Conservation (phyloP, 2,797 vertebrate species). For the Merluccius polli region DNA sequence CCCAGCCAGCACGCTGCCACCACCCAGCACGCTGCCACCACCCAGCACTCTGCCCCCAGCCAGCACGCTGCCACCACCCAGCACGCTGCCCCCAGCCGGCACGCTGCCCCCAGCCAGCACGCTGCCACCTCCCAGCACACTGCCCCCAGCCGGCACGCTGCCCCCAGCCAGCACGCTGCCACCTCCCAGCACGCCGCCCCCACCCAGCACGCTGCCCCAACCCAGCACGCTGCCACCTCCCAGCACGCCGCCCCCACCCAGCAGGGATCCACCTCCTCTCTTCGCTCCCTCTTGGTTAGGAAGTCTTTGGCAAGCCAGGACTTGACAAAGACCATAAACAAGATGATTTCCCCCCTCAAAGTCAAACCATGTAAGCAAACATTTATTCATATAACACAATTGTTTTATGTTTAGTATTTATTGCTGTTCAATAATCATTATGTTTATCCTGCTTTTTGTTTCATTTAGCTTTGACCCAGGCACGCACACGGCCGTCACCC, state of each 20-base stretch:
- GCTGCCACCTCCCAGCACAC: too few species aligned
- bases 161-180: too few species aligned
- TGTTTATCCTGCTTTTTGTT: neutral
- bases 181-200: too few species aligned
- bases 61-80: too few species aligned
- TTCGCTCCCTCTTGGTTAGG: neutral
- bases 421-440: neutral
- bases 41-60: too few species aligned
- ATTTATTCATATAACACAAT: constrained; percentile 1
- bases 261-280: neutral
- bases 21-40: too few species aligned
- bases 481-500: neutral
- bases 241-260: neutral
- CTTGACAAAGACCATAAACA: neutral
- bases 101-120: too few species aligned
- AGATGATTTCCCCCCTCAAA: neutral
- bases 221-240: too few species aligned
- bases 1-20: too few species aligned
- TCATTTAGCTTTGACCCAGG: neutral
- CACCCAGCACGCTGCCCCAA: too few species aligned
- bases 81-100: too few species aligned
- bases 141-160: too few species aligned
- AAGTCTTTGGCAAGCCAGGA: neutral
- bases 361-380: neutral
- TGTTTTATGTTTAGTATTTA: neutral